A percentile compares a stretch with the other conserved stretches of the same genome.
Evolutionary conservation across 2,113 vertebrate species (phyloP).

Genomic region (Psephotus haematonotus): DNA sequence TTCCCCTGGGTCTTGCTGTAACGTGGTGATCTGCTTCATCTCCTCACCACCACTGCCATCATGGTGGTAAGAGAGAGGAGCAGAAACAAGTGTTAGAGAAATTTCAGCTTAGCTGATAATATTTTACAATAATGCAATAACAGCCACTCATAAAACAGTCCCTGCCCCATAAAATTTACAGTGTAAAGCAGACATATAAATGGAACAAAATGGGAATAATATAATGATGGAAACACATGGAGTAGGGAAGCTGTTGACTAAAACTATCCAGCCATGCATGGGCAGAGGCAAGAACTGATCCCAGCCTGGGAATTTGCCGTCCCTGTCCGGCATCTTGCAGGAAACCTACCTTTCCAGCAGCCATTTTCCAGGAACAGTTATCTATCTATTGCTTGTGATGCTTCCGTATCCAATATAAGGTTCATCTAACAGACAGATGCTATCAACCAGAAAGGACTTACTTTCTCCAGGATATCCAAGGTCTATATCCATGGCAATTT

Average conservation of each 20-base stretch:
- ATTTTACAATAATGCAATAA: conserved; percentile 37
- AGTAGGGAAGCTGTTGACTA: background rate
- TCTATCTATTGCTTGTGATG: background rate
- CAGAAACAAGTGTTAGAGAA: background rate
- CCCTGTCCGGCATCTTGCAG: background rate
- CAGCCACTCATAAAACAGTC: conserved; percentile 26
- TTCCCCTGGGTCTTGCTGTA: background rate
- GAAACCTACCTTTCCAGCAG: background rate
- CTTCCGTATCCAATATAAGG: background rate
- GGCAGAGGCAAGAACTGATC: background rate
- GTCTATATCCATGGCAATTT: conserved; percentile 20
- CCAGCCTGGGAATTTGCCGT: background rate
- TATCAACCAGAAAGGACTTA: background rate
- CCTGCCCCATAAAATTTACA: conserved; percentile 51
- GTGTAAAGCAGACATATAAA: conserved; percentile 51
- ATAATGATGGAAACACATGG: background rate
- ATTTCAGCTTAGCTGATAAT: conserved; percentile 19
- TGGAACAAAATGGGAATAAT: conserved; percentile 10
- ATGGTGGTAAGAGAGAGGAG: background rate
- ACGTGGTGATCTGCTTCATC: background rate
- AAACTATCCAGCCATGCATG: background rate
- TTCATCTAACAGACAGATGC: background rate
- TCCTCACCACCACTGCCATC: background rate
- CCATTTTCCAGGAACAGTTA: background rate
- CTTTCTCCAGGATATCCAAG: conserved; percentile 31